A percentile compares a stretch with the other conserved stretches of the same genome.
These are phyloP conservation scores for Dicrostonyx torquatus DNA, from an alignment of 2,797 vertebrate species.

Conservation along the genomic window DNA sequence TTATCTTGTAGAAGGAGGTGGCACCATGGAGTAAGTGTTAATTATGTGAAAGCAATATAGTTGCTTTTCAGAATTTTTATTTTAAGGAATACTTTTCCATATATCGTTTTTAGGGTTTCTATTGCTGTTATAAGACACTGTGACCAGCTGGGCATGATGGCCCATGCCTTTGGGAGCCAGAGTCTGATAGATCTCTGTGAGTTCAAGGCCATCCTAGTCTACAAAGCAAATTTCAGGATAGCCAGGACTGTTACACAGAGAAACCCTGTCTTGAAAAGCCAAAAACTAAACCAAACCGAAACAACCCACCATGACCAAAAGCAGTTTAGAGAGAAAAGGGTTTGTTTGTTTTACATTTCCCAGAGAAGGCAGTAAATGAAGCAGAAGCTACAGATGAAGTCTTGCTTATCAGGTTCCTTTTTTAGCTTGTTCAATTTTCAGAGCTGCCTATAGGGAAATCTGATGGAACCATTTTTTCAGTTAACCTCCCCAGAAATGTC, in stretches of 20 bases:
- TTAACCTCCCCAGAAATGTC: background rate
- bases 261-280: background rate
- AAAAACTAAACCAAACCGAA: background rate
- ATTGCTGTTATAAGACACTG: background rate
- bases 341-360: background rate
- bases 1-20: background rate
- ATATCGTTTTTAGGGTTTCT: background rate
- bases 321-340: background rate
- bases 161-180: background rate
- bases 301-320: background rate
- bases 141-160: background rate
- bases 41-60: background rate
- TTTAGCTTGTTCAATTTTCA: background rate
- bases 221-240: background rate
- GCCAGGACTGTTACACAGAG: background rate
- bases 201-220: background rate
- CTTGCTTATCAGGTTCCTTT: background rate
- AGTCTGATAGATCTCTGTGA: background rate
- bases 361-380: too few species aligned
- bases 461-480: background rate
- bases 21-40: background rate
- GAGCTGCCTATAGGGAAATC: background rate
- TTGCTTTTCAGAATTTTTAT: background rate
- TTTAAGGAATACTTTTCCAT: slow-evolving; percentile 13
- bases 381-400: background rate